Evolutionary conservation across 2,797 vertebrate species (phyloP).

Genomic region (Catamblyrhynchus diadema): DNA sequence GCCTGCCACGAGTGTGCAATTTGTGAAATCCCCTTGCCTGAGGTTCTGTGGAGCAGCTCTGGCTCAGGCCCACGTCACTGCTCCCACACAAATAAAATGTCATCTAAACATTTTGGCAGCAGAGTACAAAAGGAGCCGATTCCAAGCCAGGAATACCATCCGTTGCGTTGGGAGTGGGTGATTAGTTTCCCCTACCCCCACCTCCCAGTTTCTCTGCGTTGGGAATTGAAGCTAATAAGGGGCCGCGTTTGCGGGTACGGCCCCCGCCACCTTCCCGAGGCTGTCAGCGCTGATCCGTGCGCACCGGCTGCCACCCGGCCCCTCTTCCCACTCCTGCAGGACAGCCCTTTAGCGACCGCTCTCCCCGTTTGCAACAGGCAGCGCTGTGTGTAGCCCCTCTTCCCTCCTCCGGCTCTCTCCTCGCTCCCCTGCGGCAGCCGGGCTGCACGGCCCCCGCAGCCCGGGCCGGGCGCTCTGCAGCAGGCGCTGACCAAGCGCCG

Average conservation of each 20-base stretch:
- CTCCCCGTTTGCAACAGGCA: background rate
- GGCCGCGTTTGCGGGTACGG: background rate
- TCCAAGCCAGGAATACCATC: constrained; percentile 38
- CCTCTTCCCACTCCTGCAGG: background rate
- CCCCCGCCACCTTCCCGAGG: background rate
- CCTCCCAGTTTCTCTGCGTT: background rate
- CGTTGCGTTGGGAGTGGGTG: background rate
- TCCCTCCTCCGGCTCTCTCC: background rate
- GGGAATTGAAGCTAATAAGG: background rate
- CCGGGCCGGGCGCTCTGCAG: background rate
- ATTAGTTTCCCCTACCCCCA: background rate
- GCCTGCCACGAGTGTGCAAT: background rate
- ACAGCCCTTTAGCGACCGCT: background rate
- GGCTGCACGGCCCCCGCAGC: background rate
- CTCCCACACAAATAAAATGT: constrained; percentile 49
- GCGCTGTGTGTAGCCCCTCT: background rate
- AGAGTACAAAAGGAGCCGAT: background rate
- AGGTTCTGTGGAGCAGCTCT: background rate
- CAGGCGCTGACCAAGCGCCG: background rate
- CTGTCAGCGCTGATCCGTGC: background rate
- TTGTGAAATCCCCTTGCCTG: background rate
- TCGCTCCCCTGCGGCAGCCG: background rate
- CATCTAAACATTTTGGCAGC: constrained; percentile 36
- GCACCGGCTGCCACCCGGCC: background rate
- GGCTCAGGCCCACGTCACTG: background rate